Percentiles rank a stretch among this genome's conserved stretches.
These are phyloP conservation scores for Drosophila ambigua DNA, from an alignment of 1,140 invertebrate genomes.

Conservation along the genomic window DNA sequence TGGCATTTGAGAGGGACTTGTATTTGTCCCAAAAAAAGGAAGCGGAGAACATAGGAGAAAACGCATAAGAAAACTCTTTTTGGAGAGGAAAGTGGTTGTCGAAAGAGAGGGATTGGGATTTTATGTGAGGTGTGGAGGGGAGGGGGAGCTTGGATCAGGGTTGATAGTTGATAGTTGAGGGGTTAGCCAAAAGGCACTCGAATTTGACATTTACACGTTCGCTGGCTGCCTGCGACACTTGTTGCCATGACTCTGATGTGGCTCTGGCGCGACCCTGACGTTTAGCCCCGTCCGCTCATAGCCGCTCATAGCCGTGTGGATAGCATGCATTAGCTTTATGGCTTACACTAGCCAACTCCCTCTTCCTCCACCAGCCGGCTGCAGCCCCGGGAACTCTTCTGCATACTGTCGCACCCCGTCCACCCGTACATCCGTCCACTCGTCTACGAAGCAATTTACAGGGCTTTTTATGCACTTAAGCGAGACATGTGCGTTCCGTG, in stretches of 20 bases:
- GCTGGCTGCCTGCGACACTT: constrained; percentile 45
- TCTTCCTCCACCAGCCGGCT: not conserved
- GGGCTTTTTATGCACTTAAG: constrained; percentile 49
- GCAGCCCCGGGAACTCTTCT: not conserved
- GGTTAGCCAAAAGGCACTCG: constrained; percentile 32
- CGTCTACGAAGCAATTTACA: constrained; percentile 18
- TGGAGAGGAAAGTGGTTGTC: not conserved
- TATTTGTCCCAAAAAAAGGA: constrained; percentile 47
- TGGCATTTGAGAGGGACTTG: constrained; percentile 62
- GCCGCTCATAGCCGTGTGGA: not conserved
- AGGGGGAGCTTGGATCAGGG: not conserved
- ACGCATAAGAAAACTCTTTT: constrained; percentile 53
- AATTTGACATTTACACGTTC: constrained; percentile 60
- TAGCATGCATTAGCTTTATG: constrained; percentile 24
- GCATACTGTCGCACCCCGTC: not conserved
- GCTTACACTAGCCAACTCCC: not conserved
- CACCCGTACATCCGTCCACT: too few species aligned
- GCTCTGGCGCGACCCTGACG: constrained; percentile 8
- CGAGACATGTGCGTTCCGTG: constrained; percentile 30
- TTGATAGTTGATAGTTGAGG: too few species aligned
- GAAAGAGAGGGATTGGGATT: too few species aligned
- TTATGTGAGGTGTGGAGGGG: too few species aligned
- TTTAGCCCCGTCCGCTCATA: constrained; percentile 25
- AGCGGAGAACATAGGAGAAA: not conserved
- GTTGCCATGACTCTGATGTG: constrained; percentile 15